Evolutionary conservation across 2,888 invertebrate genomes (phyloP), one percentile per base, ranked within the genome.

Genomic region (Pyrgus malvae): DNA sequence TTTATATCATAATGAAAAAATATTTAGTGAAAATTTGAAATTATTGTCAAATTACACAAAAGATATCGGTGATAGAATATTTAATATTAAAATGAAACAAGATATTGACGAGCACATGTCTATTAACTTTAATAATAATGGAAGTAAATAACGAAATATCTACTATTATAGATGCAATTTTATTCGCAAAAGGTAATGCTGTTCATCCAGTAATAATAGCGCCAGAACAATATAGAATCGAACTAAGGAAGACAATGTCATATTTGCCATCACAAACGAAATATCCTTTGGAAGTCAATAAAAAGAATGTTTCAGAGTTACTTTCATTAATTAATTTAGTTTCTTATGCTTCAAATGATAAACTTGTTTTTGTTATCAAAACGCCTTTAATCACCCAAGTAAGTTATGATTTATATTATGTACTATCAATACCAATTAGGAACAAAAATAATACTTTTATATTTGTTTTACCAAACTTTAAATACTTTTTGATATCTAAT

Each of bases 381-480:
- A 29, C 29, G 1, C 29, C 29, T 29, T 29, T 29, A 0, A n/a
- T 29, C 11, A 29, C 29, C 11, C 29, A 29, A 11, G 3, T 11
- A 2, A 29, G 3, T 29, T 29, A 29, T 2, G 29, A 29, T 29
- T 29, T 29, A 29, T 29, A 29, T 29, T 3, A 29, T 29, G 29
- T 29, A 3, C 8, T 29, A n/a, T 11, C 29, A 11, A 11, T 29
- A n/a, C 29, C 29, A 3, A 29, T 29, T 2, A 9, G 11, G 11
- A 29, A 11, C 11, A 29, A 11, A 2, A 11, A 29, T 29, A 29
- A 29, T 29, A 29, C 29, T n/a, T 61, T 56, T 59, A 25, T 60
- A 29, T 63, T 62, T 21, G 46, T 63, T 48, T 56, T 63, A 55
- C 62, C 62, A 12, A 59, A 57, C 33, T 56, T 57, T 48, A 55